These are phyloP conservation scores for Sebastes steindachneri DNA, from an alignment of 2,797 vertebrate genomes.

Conservation along the genomic window DNA sequence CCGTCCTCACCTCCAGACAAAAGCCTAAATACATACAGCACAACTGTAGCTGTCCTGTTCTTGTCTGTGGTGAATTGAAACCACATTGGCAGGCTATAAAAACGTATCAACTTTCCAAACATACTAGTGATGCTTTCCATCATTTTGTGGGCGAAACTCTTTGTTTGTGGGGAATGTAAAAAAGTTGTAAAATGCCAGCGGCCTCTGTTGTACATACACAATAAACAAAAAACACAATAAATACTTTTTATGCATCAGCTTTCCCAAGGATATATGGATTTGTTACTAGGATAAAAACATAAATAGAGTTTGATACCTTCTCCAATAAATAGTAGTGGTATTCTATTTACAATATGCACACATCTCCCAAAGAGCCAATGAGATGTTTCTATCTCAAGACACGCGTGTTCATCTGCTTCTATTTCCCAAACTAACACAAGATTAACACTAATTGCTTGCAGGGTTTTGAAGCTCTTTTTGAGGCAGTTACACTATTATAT, in stretches of 20 bases:
- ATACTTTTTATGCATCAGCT: slow-evolving; percentile 74
- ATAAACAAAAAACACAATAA: slow-evolving; percentile 78
- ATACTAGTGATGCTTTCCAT: slow-evolving; percentile 47
- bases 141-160: slow-evolving; percentile 28
- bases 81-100: slow-evolving; percentile 43
- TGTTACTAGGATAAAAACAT: slow-evolving; percentile 79
- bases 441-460: neutral
- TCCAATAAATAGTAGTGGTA: slow-evolving; percentile 95
- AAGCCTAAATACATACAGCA: slow-evolving; percentile 40
- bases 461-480: slow-evolving; percentile 33
- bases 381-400: slow-evolving; percentile 55
- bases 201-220: slow-evolving; percentile 54
- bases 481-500: slow-evolving; percentile 13
- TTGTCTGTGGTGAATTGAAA: slow-evolving; percentile 51
- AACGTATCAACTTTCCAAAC: slow-evolving; percentile 51
- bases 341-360: slow-evolving; percentile 95
- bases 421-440: slow-evolving; percentile 20
- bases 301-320: slow-evolving; percentile 86
- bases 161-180: slow-evolving; percentile 40
- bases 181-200: slow-evolving; percentile 39
- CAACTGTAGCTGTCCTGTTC: slow-evolving; percentile 40
- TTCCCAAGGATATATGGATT: slow-evolving; percentile 74
- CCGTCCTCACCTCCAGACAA: slow-evolving; percentile 55
- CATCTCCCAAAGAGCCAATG: slow-evolving; percentile 76
- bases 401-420: slow-evolving; percentile 30